Conservation (phyloP, 2,113 vertebrate genomes). For the Cacatua alba region DNA sequence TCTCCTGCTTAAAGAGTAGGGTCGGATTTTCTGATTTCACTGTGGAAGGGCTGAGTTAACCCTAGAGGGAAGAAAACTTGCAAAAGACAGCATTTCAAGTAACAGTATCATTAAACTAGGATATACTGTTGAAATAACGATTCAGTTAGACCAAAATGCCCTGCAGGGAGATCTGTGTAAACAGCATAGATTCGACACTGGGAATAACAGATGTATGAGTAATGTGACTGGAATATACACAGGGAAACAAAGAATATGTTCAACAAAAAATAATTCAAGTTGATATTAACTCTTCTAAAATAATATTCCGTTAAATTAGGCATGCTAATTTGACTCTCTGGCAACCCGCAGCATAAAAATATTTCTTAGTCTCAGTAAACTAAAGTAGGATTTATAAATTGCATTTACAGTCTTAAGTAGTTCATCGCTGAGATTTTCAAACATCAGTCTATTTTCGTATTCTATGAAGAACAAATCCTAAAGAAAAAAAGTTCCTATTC, state of each 20-base stretch:
- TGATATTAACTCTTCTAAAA: not conserved
- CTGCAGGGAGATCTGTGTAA: conserved; percentile 38
- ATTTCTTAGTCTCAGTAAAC: not conserved
- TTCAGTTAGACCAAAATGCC: conserved; percentile 42
- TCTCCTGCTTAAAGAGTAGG: not conserved
- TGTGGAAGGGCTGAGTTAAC: not conserved
- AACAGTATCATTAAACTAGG: conserved; percentile 22
- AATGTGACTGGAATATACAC: conserved; percentile 21
- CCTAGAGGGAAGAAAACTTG: not conserved
- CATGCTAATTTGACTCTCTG: not conserved
- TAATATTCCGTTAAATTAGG: not conserved
- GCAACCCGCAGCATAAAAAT: not conserved
- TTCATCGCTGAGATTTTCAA: not conserved
- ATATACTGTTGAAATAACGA: conserved; percentile 32
- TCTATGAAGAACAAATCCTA: not conserved
- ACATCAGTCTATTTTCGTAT: not conserved
- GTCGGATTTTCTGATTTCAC: not conserved
- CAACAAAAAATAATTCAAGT: not conserved
- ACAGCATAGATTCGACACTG: not conserved
- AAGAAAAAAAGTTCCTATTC: not conserved
- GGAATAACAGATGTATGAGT: conserved; percentile 18
- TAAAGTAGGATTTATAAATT: not conserved
- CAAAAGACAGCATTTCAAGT: conserved; percentile 36
- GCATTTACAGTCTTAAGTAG: not conserved
- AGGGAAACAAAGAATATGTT: not conserved